Conservation (phyloP, 2,113 vertebrate genomes). For the Macroglossus sobrinus region DNA sequence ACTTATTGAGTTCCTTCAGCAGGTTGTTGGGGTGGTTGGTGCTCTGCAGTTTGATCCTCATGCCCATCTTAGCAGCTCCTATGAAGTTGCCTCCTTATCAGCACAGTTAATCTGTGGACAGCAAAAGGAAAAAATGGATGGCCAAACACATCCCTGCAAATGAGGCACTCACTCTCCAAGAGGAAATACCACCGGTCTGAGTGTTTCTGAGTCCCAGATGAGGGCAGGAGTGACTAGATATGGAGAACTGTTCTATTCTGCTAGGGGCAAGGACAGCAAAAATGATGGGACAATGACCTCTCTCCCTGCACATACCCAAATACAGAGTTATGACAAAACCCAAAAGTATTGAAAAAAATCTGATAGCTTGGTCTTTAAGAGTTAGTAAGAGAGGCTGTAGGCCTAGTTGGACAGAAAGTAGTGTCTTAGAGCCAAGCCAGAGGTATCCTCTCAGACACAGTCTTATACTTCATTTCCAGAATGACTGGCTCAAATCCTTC, state of each 20-base stretch:
- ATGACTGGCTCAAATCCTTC: background rate
- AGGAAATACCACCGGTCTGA: accelerated
- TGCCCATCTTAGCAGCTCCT: slow-evolving; percentile 88
- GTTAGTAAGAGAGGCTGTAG: background rate
- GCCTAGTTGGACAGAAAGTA: background rate
- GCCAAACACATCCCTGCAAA: slow-evolving; percentile 56
- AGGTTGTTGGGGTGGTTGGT: slow-evolving; percentile 93
- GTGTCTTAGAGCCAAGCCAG: background rate
- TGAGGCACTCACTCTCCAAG: slow-evolving; percentile 60
- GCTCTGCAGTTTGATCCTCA: slow-evolving; percentile 97
- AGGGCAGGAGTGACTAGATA: background rate
- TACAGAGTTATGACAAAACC: background rate
- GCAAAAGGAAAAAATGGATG: slow-evolving; percentile 42
- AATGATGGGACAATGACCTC: background rate
- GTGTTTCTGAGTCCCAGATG: accelerated
- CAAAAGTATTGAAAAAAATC: background rate
- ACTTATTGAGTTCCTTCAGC: slow-evolving; percentile 95
- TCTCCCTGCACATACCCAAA: background rate
- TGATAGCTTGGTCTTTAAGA: background rate
- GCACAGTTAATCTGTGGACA: slow-evolving; percentile 61
- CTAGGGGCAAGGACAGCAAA: background rate
- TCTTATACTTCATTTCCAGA: background rate
- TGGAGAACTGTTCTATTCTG: background rate
- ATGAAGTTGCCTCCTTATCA: slow-evolving; percentile 33
- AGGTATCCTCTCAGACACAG: background rate